Conservation (phyloP, 2,113 vertebrate species). For the Carassius carassius region DNA sequence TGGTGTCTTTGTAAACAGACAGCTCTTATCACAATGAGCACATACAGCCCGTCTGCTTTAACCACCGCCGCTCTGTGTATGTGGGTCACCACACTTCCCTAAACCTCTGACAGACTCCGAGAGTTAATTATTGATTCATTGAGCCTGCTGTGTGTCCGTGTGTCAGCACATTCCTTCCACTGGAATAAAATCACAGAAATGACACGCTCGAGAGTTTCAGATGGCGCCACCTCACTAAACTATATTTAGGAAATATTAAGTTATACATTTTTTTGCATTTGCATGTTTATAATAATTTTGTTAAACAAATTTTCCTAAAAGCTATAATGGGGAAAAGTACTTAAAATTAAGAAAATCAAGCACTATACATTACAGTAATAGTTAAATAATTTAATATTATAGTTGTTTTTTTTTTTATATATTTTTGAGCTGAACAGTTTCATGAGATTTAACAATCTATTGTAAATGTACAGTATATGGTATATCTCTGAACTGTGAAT, state of each 20-base stretch:
- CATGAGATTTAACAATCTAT: no score
- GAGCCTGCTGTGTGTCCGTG: not conserved
- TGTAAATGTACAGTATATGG: not conserved
- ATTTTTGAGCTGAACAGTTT: no score
- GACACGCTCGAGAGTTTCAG: not conserved
- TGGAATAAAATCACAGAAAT: not conserved
- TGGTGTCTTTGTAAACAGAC: not conserved
- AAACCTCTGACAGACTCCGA: not conserved
- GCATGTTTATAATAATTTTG: not conserved
- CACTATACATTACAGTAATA: not conserved
- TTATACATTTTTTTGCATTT: not conserved
- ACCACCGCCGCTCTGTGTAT: not conserved
- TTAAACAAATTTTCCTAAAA: not conserved
- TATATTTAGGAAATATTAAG: no score
- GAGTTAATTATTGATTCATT: not conserved
- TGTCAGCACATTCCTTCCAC: conserved; percentile 3
- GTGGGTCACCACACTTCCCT: not conserved
- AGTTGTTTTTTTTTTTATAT: no score
- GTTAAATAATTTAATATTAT: no score
- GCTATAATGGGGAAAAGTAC: not conserved
- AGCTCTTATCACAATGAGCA: not conserved
- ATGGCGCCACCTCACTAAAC: no score
- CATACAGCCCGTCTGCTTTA: not conserved
- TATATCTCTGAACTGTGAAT: not conserved
- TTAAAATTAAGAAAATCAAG: not conserved